phyloP scores from a whole-genome alignment of 23 tunicate genomes.

The Halocynthia roretzi region DNA sequence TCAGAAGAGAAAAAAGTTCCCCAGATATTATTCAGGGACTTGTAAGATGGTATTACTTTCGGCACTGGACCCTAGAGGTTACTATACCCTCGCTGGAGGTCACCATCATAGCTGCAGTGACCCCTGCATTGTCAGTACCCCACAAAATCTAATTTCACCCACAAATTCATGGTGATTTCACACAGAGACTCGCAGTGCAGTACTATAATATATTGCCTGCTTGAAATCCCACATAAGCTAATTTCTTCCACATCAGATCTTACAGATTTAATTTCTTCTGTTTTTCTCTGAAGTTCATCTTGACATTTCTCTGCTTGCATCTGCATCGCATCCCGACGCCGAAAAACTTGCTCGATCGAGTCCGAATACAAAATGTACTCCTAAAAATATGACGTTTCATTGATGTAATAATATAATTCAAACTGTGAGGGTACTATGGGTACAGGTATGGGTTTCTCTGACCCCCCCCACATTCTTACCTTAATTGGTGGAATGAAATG shows the following conservation, averaged over 20 bases:
- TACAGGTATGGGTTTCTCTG: background rate
- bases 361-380: constrained; percentile 74
- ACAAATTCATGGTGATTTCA: too few species aligned
- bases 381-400: background rate
- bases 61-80: too few species aligned
- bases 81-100: too few species aligned
- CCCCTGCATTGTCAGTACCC: too few species aligned
- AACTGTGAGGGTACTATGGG: background rate
- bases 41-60: too few species aligned
- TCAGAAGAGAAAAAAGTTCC: background rate
- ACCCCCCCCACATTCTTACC: constrained; percentile 1
- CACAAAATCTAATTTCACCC: too few species aligned
- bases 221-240: background rate
- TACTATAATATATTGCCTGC: too few species aligned
- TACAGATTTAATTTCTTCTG: constrained; percentile 67
- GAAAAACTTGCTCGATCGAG: constrained; percentile 57
- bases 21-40: background rate
- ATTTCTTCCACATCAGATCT: constrained; percentile 5
- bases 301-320: constrained; percentile 31
- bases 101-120: too few species aligned
- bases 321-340: constrained; percentile 54
- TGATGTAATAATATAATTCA: background rate
- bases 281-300: constrained; percentile 50
- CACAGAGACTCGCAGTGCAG: too few species aligned
- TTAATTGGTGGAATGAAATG: constrained; percentile 54